Percentiles rank a stretch among this genome's conserved stretches.
Evolutionary conservation across 2,888 invertebrate genomes (phyloP).

Genomic region (Deladenus siricidicola): DNA sequence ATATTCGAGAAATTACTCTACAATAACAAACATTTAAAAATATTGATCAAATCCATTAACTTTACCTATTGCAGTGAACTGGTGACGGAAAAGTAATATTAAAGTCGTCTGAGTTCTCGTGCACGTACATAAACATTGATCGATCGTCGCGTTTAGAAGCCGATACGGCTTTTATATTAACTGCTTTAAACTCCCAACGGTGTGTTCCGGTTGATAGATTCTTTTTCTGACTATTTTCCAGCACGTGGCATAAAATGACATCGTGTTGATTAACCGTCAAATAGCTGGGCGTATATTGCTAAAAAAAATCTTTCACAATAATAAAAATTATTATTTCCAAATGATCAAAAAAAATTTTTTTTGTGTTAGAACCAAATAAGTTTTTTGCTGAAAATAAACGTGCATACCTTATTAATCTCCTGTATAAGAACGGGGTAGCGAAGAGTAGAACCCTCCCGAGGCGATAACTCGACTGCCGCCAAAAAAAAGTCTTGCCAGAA

Average conservation of each 20-base stretch:
- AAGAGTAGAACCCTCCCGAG: slow-evolving; percentile 55
- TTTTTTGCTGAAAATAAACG: not conserved
- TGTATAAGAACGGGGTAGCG: slow-evolving; percentile 62
- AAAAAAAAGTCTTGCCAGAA: slow-evolving; percentile 99
- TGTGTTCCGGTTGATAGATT: slow-evolving; percentile 45
- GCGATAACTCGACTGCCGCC: slow-evolving; percentile 70
- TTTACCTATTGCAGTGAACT: slow-evolving; percentile 59
- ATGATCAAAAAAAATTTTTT: not conserved
- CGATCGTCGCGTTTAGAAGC: slow-evolving; percentile 89
- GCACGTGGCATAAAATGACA: slow-evolving; percentile 70
- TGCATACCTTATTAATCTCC: slow-evolving; percentile 74
- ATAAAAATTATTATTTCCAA: not conserved
- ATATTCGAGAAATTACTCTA: slow-evolving; percentile 42
- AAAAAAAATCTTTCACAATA: slow-evolving; percentile 13
- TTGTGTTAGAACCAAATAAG: not conserved
- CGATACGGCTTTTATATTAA: slow-evolving; percentile 73
- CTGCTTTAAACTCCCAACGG: slow-evolving; percentile 84
- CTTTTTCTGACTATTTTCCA: slow-evolving; percentile 48
- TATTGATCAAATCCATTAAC: not conserved
- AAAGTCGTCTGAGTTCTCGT: slow-evolving; percentile 95
- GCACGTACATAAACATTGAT: slow-evolving; percentile 65
- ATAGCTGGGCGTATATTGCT: slow-evolving; percentile 77
- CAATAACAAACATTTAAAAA: slow-evolving; percentile 3
- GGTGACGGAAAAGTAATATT: slow-evolving; percentile 93
- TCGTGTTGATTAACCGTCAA: slow-evolving; percentile 88